Conservation (phyloP, 2,888 invertebrate genomes). For the Polydrusus pterygomalis region DNA sequence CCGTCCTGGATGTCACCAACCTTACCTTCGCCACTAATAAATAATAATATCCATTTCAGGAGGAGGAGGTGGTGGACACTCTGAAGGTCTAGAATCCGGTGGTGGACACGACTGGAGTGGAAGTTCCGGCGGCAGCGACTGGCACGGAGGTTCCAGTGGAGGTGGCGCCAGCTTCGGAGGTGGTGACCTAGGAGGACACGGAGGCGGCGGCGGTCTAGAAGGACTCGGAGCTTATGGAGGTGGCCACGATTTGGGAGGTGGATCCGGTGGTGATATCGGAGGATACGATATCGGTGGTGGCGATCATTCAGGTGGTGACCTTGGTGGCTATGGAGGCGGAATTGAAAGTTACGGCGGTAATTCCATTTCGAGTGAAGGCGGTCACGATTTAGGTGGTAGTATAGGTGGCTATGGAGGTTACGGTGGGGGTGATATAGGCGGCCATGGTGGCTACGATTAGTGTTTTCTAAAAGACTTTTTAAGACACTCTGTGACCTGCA, state of each 20-base stretch:
- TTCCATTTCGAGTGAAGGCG: constrained; percentile 55
- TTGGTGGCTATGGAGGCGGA: constrained; percentile 55
- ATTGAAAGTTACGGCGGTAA: constrained; percentile 57
- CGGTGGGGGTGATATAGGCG: constrained; percentile 59
- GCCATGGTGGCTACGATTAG: constrained; percentile 64
- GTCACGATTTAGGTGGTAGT: constrained; percentile 59
- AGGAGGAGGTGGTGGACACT: constrained; percentile 67
- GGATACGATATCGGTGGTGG: constrained; percentile 65
- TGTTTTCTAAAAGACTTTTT: constrained; percentile 41
- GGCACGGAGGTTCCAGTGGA: constrained; percentile 41
- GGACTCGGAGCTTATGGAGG: constrained; percentile 63
- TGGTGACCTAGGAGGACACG: constrained; percentile 58
- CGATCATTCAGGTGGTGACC: constrained; percentile 62
- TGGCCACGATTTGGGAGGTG: constrained; percentile 33
- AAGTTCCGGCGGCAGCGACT: constrained; percentile 22
- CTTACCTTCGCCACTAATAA: too few species aligned
- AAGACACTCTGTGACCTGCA: constrained; percentile 53
- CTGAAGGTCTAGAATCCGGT: constrained; percentile 65
- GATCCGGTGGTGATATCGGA: constrained; percentile 69
- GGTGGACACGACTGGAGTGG: constrained; percentile 49
- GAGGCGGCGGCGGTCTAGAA: constrained; percentile 56
- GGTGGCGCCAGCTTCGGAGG: constrained; percentile 51
- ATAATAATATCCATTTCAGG: constrained; percentile 23
- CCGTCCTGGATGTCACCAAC: too few species aligned
- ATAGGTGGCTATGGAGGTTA: constrained; percentile 59